Base-by-base conservation (phyloP, 2,113 vertebrate genomes). In the Hypomesus transpacificus region DNA sequence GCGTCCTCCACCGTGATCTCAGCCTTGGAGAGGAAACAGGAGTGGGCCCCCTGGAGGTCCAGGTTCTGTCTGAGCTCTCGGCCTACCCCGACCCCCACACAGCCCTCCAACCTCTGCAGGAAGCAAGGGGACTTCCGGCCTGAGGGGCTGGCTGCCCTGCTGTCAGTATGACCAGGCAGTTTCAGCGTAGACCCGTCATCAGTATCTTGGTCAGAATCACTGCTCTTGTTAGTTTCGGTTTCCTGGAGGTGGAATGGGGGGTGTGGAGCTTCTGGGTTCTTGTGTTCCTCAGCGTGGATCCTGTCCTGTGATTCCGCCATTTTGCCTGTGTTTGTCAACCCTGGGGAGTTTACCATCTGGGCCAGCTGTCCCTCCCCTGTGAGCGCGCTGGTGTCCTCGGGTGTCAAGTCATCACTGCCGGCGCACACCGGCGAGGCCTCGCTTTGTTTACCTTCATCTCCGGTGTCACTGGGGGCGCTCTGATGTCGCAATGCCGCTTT, bases 1-100 rank as follows among this genome's bases (percentile, higher is more conserved):
- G 82, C 93, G 71, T 96, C 94, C 74, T 93, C 92, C 78, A 96
- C 90, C 64, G 81, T 92, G 66, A 96, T 89, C 85, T 91, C 85
- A 0, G 95, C 91, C 4, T 92, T 86, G 0, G 95, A 97, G 3
- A 91, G 92, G 87, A 96, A 96, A 68, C 86, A 89, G 52, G 94
- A 93, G 80, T 89, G 90, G 46, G 89, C 39, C 0, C 90, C 86
- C 0, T 86, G 78, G 18, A 34, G 62, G 0, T 52, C 50, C 8
- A 86, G 64, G 56, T 89, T 89, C 3, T 88, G 87, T 0, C 71
- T 82, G 22, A 95, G 79, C 3, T 89, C 90, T 69, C 95, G 82
- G 28, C 89, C 92, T 75, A 95, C 73, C 56, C 87, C 87, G 0
- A 92, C 86, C 57, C 87, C 87, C 0, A 92, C 86, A 34, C 85